phyloP scores from a whole-genome alignment of 1,140 invertebrate species.

The Idris sp. region DNA sequence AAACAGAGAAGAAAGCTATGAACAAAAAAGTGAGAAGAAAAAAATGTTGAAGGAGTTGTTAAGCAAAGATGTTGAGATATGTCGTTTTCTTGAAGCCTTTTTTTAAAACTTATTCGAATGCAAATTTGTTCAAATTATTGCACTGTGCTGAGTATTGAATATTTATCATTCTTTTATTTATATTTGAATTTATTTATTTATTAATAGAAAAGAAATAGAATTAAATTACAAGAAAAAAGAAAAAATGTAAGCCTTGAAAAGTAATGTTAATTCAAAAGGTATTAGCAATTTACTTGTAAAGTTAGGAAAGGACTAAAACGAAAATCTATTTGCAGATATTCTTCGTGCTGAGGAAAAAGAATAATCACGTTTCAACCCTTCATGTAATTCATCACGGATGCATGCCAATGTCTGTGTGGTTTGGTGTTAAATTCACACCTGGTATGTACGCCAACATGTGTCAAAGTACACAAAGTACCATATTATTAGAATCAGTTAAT shows the following conservation, averaged over 20 bases:
- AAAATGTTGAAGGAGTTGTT: background rate
- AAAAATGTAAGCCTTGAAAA: no score
- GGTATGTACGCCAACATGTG: slow-evolving; percentile 76
- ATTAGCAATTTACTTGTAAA: no score
- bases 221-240: no score
- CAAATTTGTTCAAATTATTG: slow-evolving; percentile 8
- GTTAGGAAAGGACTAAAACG: background rate
- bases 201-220: no score
- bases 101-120: background rate
- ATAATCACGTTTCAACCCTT: slow-evolving; percentile 92
- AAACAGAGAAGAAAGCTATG: slow-evolving; percentile 4
- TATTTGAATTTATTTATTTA: no score
- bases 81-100: background rate
- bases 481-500: slow-evolving; percentile 14
- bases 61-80: background rate
- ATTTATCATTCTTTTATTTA: no score
- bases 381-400: slow-evolving; percentile 98
- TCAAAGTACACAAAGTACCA: no score
- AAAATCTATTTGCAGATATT: slow-evolving; percentile 84
- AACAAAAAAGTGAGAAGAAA: slow-evolving; percentile 2
- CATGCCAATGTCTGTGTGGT: slow-evolving; percentile 98
- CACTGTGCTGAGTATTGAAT: no score
- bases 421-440: slow-evolving; percentile 96
- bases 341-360: slow-evolving; percentile 96
- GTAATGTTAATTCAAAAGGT: no score